Conservation (phyloP, 2,113 vertebrate species). For the Numenius arquata region DNA sequence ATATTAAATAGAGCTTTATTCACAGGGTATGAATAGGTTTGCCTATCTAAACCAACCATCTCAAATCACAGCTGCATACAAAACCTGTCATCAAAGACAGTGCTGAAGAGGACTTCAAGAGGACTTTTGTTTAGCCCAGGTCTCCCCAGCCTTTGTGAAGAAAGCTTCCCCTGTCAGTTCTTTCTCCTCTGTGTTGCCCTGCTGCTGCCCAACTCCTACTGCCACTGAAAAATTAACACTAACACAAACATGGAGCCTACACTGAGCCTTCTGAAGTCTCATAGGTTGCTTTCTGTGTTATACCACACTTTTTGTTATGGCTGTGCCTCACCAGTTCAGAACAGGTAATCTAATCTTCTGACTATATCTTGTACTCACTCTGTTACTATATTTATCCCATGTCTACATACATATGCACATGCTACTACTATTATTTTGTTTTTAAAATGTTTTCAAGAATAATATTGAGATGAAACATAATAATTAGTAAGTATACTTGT, state of each 20-base stretch:
- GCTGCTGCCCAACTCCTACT: not conserved
- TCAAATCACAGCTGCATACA: not conserved
- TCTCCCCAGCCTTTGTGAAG: not conserved
- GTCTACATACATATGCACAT: not conserved
- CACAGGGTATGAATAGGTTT: not conserved
- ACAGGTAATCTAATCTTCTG: not conserved
- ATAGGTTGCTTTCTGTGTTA: not conserved
- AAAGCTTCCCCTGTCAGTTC: not conserved
- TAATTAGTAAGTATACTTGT: not conserved
- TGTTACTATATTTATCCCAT: not conserved
- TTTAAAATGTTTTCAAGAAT: not conserved
- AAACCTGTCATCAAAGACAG: not conserved
- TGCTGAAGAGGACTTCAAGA: not conserved
- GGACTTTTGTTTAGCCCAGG: not conserved
- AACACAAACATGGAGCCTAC: not conserved
- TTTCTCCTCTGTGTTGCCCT: not conserved
- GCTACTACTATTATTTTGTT: not conserved
- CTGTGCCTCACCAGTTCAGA: not conserved
- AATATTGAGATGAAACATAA: not conserved
- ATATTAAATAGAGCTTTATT: not conserved
- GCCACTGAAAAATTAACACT: not conserved
- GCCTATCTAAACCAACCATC: not conserved
- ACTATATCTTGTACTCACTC: not conserved
- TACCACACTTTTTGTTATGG: not conserved
- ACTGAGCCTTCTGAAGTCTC: not conserved